These are phyloP conservation scores for Phainopepla nitens DNA, from an alignment of 2,113 vertebrate species.

Conservation along the genomic window DNA sequence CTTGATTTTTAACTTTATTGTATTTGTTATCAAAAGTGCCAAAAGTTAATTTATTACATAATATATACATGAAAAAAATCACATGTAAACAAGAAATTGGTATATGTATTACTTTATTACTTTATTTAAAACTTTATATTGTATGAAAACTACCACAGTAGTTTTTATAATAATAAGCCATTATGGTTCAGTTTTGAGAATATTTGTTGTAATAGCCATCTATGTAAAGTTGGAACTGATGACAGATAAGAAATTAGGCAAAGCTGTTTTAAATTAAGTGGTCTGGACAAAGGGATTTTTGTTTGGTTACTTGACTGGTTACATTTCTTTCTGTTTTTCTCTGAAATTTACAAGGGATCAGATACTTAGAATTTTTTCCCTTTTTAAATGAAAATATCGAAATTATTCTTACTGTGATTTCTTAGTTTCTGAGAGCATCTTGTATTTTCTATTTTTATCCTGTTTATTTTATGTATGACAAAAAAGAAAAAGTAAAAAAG, in stretches of 20 bases:
- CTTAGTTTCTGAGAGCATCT: neutral
- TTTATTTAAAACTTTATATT: neutral
- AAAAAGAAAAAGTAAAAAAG: neutral
- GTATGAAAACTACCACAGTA: neutral
- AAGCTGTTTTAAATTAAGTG: constrained; percentile 21
- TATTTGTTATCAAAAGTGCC: neutral
- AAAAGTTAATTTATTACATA: neutral
- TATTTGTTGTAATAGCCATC: neutral
- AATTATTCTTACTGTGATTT: neutral
- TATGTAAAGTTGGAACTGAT: constrained; percentile 19
- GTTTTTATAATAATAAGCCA: neutral
- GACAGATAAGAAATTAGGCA: constrained; percentile 46
- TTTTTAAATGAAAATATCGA: neutral
- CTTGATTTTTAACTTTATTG: neutral
- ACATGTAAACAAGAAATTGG: neutral
- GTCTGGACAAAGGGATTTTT: constrained; percentile 17
- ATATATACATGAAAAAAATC: neutral
- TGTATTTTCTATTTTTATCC: neutral
- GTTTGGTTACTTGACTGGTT: neutral
- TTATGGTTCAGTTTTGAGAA: neutral
- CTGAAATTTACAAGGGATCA: neutral
- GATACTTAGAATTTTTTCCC: neutral
- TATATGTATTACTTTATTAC: neutral
- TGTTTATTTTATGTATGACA: neutral
- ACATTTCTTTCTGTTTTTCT: neutral